Conservation (phyloP, 2,888 invertebrate genomes). For the Oligia latruncula region DNA sequence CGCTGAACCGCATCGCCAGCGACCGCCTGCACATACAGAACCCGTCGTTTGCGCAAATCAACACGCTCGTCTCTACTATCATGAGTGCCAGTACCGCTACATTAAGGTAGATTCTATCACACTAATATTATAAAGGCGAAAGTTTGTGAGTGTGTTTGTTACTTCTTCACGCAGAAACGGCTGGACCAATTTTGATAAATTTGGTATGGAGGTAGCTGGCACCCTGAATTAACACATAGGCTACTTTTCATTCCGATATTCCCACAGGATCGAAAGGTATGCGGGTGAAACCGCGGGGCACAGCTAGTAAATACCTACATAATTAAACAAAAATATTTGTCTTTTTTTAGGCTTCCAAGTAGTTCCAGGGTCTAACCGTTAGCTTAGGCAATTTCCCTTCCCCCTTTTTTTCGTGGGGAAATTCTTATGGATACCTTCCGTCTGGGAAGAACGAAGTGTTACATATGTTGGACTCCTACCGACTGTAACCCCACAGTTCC, state of each 20-base stretch:
- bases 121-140: too few species aligned
- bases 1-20: conserved; percentile 97
- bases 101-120: conserved; percentile 90
- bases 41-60: conserved; percentile 99
- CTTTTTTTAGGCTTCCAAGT: neutral
- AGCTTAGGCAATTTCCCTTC: neutral
- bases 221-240: too few species aligned
- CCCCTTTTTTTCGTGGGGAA: neutral
- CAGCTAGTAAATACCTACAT: neutral
- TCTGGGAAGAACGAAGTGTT: neutral
- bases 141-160: too few species aligned
- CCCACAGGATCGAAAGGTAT: too few species aligned
- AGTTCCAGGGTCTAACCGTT: neutral
- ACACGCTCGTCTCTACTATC: conserved; percentile 98
- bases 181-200: too few species aligned
- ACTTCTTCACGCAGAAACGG: too few species aligned
- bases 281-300: too few species aligned
- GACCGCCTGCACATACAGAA: conserved; percentile 98
- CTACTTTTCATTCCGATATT: too few species aligned
- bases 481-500: neutral
- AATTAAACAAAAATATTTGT: neutral
- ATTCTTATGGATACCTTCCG: neutral
- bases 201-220: too few species aligned
- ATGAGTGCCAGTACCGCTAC: conserved; percentile 99
- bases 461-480: neutral